Evolutionary conservation across 2,797 vertebrate genomes (phyloP), one percentile per base, ranked within the genome.

Genomic region (Arctocebus calabarensis): DNA sequence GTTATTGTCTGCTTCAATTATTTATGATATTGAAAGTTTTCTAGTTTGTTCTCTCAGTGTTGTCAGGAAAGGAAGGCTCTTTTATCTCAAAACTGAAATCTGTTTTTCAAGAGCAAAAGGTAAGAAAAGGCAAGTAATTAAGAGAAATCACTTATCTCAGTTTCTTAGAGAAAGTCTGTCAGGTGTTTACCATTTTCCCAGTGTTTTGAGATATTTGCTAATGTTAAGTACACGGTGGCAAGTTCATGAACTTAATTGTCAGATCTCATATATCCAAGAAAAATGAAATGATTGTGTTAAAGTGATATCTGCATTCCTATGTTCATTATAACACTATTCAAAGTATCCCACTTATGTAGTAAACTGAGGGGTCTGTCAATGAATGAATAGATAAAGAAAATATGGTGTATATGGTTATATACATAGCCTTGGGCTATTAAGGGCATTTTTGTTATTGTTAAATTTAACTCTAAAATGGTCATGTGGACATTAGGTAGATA

Each of bases 1-100:
- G n/a, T 91, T 96, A 94, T 62, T 85, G 34, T 87, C 16, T 94
- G 14, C 64, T 95, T 90, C 84, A 77, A 16, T 75, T 88, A 43
- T 90, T 86, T 93, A 84, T 83, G 55, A 88, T 62, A 88, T 84
- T 77, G 75, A 84, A 94, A 86, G 32, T n/a, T 77, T 86, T 96
- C 9, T 68, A 86, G 62, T 43, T 91, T 91, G 64, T 45, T 34
- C 66, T 88, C 89, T 88, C 23, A 9, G 32, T 70, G 68, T 78
- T 64, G 3, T 81, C 43, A 83, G 78, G 59, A 22, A 77, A 37
- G 62, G 37, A 20, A 83, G 25, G 3, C 23, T 93, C n/a, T 52
- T 94, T 91, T 93, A 66, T 92, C 52, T 97, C 52, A 90, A 9
- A 52, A 77, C 61, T 2, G 14, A 64, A 88, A 84, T 62, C 23